Evolutionary conservation across 1,140 invertebrate species (phyloP).

Genomic region (Fopius arisanus): DNA sequence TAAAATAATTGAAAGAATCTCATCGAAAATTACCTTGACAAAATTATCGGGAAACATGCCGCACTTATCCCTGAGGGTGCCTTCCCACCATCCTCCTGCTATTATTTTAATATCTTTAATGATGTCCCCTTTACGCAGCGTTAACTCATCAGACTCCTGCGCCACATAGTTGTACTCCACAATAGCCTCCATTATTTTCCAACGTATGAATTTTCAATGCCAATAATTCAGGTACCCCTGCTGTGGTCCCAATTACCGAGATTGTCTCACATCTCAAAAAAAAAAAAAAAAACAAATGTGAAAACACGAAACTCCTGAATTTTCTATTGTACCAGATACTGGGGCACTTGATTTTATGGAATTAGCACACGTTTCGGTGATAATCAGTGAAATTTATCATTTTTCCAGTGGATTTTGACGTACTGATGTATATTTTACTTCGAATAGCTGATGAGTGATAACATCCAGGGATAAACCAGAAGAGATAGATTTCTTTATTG

Average conservation of each 20-base stretch:
- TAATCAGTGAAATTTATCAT: too few relatives aligned
- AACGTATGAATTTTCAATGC: not conserved
- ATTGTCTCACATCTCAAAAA: constrained; percentile 13
- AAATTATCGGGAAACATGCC: constrained; percentile 99
- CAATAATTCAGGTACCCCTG: not conserved
- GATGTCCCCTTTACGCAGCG: constrained; percentile 87
- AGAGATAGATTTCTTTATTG: not conserved
- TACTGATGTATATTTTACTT: too few relatives aligned
- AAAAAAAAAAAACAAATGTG: not conserved
- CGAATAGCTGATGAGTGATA: not conserved
- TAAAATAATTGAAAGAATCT: not conserved
- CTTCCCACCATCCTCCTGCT: constrained; percentile 96
- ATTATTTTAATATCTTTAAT: constrained; percentile 85
- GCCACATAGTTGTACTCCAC: constrained; percentile 85
- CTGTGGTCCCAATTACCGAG: not conserved
- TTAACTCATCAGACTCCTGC: constrained; percentile 84
- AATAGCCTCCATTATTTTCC: constrained; percentile 72
- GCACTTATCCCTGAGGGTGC: constrained; percentile 83
- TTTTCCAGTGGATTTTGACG: too few relatives aligned
- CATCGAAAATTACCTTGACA: constrained; percentile 72
- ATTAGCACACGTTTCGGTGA: too few relatives aligned
- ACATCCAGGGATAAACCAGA: not conserved
- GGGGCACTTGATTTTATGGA: too few relatives aligned
- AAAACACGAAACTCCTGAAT: too few relatives aligned
- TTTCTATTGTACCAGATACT: too few relatives aligned